Evolutionary conservation across 2,888 invertebrate species (phyloP).

Genomic region (Saturnia pavonia): DNA sequence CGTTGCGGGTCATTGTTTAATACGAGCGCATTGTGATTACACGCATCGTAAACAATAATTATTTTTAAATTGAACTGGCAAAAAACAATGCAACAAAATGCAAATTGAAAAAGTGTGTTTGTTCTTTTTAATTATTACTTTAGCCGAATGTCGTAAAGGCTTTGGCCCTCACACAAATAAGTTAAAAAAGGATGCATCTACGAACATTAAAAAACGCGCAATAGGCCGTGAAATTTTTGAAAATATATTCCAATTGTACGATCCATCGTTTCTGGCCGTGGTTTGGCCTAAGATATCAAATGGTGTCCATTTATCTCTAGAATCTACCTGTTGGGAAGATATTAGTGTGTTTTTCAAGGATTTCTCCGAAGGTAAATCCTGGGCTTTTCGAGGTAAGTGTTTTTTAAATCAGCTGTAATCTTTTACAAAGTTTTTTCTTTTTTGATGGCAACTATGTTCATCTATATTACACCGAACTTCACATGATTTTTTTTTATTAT

Average conservation of each 20-base stretch:
- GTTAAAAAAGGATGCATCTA: constrained; percentile 13
- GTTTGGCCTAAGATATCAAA: constrained; percentile 74
- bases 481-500: too few relatives aligned
- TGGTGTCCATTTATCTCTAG: constrained; percentile 64
- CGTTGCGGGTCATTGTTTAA: constrained; percentile 19
- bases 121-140: constrained; percentile 34
- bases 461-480: too few relatives aligned
- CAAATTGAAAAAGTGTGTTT: constrained; percentile 37
- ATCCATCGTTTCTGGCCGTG: constrained; percentile 66
- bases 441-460: too few relatives aligned
- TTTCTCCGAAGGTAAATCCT: constrained; percentile 66
- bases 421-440: not conserved
- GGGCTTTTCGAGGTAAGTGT: constrained; percentile 78
- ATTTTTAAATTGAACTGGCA: constrained; percentile 32
- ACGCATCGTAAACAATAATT: constrained; percentile 22
- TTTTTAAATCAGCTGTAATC: not conserved
- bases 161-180: constrained; percentile 28
- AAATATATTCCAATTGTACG: constrained; percentile 69
- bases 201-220: constrained; percentile 39
- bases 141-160: constrained; percentile 17
- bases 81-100: constrained; percentile 34
- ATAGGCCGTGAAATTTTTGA: constrained; percentile 59
- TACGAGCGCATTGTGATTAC: constrained; percentile 19
- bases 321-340: constrained; percentile 69
- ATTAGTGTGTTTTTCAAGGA: constrained; percentile 67